Conservation (phyloP, 1,140 invertebrate genomes). For the Aphis gossypii region DNA sequence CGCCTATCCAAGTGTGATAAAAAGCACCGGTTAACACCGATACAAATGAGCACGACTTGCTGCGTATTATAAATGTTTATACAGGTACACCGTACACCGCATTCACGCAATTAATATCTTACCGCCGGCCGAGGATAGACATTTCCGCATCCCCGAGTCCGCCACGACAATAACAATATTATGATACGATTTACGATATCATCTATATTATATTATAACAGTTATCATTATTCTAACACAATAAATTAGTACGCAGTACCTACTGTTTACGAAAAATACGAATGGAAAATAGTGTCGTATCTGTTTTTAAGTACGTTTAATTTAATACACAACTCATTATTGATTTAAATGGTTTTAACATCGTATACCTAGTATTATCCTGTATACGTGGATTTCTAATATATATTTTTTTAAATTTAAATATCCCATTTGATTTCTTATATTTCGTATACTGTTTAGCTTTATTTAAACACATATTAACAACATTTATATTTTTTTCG, state of each 20-base stretch:
- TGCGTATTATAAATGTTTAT: background rate
- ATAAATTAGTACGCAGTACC: background rate
- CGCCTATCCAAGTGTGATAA: background rate
- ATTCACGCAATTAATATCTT: background rate
- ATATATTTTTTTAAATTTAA: background rate
- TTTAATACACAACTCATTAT: background rate
- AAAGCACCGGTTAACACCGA: slow-evolving; percentile 28
- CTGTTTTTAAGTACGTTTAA: too few species aligned
- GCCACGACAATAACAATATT: background rate
- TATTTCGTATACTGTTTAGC: background rate
- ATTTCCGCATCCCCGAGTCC: background rate
- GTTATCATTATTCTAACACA: background rate
- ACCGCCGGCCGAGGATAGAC: too few species aligned
- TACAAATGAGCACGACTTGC: background rate
- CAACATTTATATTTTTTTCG: background rate
- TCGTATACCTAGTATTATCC: background rate
- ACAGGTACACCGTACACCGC: background rate
- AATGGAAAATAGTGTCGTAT: background rate
- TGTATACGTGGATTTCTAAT: background rate
- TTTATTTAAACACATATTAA: background rate
- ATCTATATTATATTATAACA: background rate
- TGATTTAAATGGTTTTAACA: background rate
- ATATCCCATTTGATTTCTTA: background rate
- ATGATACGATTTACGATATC: background rate
- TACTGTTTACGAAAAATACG: background rate